Evolutionary conservation across 2,888 invertebrate genomes (phyloP), one percentile per base, ranked within the genome.

Genomic region (Metalampra italica): DNA sequence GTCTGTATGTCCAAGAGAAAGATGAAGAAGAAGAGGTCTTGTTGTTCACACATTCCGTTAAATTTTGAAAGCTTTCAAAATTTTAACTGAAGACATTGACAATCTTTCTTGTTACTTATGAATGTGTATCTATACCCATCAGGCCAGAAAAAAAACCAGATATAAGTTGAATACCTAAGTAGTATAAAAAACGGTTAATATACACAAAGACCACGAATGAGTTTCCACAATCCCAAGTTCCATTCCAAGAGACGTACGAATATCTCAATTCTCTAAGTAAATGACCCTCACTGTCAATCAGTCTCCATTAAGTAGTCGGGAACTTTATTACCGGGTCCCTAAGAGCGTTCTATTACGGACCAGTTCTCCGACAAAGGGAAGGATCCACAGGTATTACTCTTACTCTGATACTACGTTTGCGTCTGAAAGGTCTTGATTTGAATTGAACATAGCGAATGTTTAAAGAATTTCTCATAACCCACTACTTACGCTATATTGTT

Each of bases 281-380:
- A 34, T 34, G 34, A 43, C 32, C 42, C 45, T 45, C 38, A 29
- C 36, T 45, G 38, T 45, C 45, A 38, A 45, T 45, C 45, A 45
- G 45, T 38, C 45, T 45, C 38, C 45, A 45, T 45, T 45, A 45
- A 29, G 11, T 34, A 11, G 43, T 15, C 29, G 9, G 45, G 38
- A 29, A 39, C 45, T 45, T 43, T 45, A 45, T 45, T 45, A 38
- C 45, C 29, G 45, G 7, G 22, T 7, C 29, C 45, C 45, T 45
- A 45, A 45, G 38, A 29, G 38, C 45, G 29, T 8, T 11, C 43
- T 43, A 43, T 43, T 43, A 45, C 34, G 14, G 32, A 12, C 34
- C 11, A 13, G 39, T 39, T n/a, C n/a, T 13, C 39, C 39, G 34
- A 34, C 9, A 14, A 39, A 39, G 39, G 39, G 13, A 13, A 7